Evolutionary conservation across 2,113 vertebrate genomes (phyloP), one percentile per base, ranked within the genome.

Genomic region (Sinocyclocheilus anophthalmus): DNA sequence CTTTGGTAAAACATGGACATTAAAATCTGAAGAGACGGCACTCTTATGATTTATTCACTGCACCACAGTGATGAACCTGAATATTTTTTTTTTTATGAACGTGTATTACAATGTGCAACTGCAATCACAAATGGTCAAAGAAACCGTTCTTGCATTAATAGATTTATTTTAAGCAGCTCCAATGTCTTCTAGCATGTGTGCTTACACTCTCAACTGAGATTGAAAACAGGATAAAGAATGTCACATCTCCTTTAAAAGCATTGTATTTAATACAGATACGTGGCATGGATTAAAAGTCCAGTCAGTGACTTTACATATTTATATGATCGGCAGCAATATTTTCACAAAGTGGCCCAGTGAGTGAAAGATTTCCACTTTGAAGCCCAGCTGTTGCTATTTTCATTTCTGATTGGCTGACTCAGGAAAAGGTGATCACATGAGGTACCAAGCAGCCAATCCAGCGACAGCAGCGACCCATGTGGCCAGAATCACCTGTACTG

Each of bases 401-500:
- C 5, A 14, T 26, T 37, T 85, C 76, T 42, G 14, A 72, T 59
- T 80, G 76, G 63, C 57, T 48, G 26, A 59, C 9, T 22, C 42
- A 0, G 7, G 20, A 16, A 16, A 53, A 48, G 53, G 24, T 65
- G 75, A 57, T 98, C 95, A 99, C 96, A 99, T 95, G 84, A 97
- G 42, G 90, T 98, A 99, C 97, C 97, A 98, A 0, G 96, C 96
- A 22, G 92, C 92, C 30, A 96, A 87, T 87, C 96, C 96, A 0
- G 96, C 96, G 1, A 93, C 88, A 84, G 93, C 87, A 0, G 96
- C 97, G 1, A 97, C 88, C 13, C 95, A 94, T 55, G 94, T 92
- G 0, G 96, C 97, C 75, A 97, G 90, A 33, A 97, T 63, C 84
- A 97, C 94, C 91, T 97, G 97, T 57, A 96, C 92, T 2, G 96